Percentiles rank a stretch among this genome's conserved stretches.
Conservation (phyloP, 2,797 vertebrate genomes). For the Sandelia bainsii region DNA sequence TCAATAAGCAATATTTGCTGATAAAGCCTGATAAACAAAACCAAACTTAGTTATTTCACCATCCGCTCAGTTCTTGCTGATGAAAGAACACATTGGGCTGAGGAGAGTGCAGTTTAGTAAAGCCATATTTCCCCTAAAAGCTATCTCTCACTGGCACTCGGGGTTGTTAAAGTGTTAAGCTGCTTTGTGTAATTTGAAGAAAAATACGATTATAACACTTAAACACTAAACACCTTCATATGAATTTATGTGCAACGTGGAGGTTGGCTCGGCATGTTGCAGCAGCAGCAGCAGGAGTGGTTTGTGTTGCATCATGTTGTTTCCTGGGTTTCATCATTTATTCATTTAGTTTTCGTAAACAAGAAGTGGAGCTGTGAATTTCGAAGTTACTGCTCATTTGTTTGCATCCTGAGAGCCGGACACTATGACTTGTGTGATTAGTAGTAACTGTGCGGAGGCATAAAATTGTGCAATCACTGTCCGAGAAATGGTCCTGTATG, state of each 20-base stretch:
- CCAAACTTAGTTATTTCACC: not conserved
- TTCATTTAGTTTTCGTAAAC: constrained; percentile 46
- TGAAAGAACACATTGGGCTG: not conserved
- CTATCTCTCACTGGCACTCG: not conserved
- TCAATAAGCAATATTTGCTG: not conserved
- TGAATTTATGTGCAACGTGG: constrained; percentile 6
- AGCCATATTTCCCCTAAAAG: not conserved
- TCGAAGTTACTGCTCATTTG: constrained; percentile 2
- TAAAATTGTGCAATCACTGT: not conserved
- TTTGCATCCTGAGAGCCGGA: not conserved
- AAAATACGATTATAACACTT: constrained; percentile 15
- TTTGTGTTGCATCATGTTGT: constrained; percentile 46
- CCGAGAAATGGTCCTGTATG: no score
- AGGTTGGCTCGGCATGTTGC: constrained; percentile 48
- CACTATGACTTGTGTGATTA: no score
- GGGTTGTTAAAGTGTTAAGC: constrained; percentile 8
- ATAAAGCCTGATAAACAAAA: not conserved
- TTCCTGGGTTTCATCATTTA: constrained; percentile 60
- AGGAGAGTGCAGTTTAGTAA: not conserved
- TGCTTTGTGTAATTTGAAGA: constrained; percentile 2
- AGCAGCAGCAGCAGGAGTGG: constrained; percentile 16
- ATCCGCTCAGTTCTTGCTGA: not conserved
- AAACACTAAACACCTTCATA: not conserved
- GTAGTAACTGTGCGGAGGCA: not conserved
- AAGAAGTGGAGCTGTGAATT: constrained; percentile 42